phyloP scores from a whole-genome alignment of 1,140 invertebrate genomes.

The Zophobas morio region DNA sequence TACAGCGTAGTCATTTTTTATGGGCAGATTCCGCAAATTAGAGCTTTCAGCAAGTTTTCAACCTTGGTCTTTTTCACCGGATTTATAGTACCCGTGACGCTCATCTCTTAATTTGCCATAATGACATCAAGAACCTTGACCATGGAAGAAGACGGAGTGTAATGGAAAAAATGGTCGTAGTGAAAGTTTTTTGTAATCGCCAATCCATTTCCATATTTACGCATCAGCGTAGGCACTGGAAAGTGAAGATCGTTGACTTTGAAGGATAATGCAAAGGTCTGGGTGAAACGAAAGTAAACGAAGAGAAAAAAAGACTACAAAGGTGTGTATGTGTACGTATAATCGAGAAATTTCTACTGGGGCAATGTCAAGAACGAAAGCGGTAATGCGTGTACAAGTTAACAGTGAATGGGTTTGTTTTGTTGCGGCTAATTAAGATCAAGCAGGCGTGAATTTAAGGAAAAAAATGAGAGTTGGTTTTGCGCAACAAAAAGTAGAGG shows the following conservation, averaged over 20 bases:
- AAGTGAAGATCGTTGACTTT: conserved; percentile 31
- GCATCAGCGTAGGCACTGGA: conserved; percentile 16
- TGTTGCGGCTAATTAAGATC: neutral
- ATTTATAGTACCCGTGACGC: neutral
- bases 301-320: neutral
- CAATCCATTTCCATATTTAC: conserved; percentile 5
- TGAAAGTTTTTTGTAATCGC: conserved; percentile 1
- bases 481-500: neutral
- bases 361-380: conserved; percentile 30
- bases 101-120: neutral
- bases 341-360: conserved; percentile 29
- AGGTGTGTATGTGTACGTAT: neutral
- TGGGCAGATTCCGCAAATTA: too few relatives aligned
- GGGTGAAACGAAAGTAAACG: conserved; percentile 35
- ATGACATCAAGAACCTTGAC: neutral
- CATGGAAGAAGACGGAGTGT: neutral
- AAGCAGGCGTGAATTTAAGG: neutral
- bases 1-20: too few relatives aligned
- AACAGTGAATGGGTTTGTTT: conserved; percentile 10
- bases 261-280: conserved; percentile 35
- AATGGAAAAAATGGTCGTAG: neutral
- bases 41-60: neutral
- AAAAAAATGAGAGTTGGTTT: neutral
- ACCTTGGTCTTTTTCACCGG: neutral
- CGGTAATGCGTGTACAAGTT: conserved; percentile 7